phyloP scores from a whole-genome alignment of 2,797 vertebrate genomes.

The Crocodylus rhombifer region DNA sequence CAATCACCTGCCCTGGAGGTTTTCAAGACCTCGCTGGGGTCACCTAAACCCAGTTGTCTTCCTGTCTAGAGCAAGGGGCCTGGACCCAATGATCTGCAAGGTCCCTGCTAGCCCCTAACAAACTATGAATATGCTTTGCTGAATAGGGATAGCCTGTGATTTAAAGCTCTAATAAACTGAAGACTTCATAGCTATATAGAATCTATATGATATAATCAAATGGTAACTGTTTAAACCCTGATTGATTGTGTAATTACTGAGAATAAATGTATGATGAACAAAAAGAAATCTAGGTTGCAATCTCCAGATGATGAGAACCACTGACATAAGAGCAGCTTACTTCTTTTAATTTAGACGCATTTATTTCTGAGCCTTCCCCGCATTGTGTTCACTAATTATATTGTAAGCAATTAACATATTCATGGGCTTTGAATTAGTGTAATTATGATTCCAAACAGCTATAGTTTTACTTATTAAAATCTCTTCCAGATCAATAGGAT shows the following conservation, averaged over 20 bases:
- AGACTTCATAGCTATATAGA: not conserved
- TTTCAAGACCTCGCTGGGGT: no score
- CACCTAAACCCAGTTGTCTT: no score
- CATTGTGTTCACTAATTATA: not conserved
- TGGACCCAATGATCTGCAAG: no score
- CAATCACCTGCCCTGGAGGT: no score
- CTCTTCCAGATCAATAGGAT: slow-evolving; percentile 59
- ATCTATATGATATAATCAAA: not conserved
- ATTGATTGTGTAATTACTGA: not conserved
- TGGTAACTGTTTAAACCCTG: not conserved
- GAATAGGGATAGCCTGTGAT: not conserved
- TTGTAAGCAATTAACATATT: slow-evolving; percentile 20
- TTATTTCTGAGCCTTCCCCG: not conserved
- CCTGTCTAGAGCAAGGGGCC: no score
- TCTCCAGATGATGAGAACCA: not conserved
- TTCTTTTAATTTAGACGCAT: not conserved
- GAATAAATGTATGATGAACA: not conserved
- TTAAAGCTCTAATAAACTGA: not conserved
- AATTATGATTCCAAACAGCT: not conserved
- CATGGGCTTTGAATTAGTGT: slow-evolving; percentile 16
- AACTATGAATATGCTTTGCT: not conserved
- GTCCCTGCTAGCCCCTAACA: no score
- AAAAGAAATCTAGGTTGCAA: not conserved
- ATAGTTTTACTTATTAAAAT: slow-evolving; percentile 46
- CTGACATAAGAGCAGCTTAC: not conserved